Conservation (phyloP, 2,888 invertebrate species). For the Agrypnus murinus region DNA sequence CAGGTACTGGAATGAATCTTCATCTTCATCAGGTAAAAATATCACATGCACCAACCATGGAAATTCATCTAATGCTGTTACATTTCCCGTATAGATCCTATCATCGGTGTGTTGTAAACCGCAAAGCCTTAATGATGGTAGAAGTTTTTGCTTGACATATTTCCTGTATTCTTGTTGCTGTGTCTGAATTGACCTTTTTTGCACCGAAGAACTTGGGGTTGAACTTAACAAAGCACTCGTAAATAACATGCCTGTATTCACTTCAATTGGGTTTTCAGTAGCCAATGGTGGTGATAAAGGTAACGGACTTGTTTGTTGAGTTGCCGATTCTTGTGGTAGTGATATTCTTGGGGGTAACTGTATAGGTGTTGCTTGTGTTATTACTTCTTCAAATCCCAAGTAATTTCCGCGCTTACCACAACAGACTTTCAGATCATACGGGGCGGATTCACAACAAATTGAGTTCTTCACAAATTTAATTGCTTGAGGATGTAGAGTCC, state of each 20-base stretch:
- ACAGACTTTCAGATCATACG: slow-evolving; percentile 36
- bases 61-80: slow-evolving; percentile 15
- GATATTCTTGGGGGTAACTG: too few relatives aligned
- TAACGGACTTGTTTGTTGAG: too few relatives aligned
- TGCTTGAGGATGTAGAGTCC: slow-evolving; percentile 18
- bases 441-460: slow-evolving; percentile 26
- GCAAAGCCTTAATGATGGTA: slow-evolving; percentile 2
- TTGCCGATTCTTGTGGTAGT: too few relatives aligned
- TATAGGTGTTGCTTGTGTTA: too few relatives aligned
- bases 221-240: too few relatives aligned
- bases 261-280: too few relatives aligned
- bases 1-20: slow-evolving; percentile 19
- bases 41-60: slow-evolving; percentile 18
- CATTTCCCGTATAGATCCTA: not conserved
- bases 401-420: slow-evolving; percentile 11
- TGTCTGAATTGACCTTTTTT: too few relatives aligned
- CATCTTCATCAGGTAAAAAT: slow-evolving; percentile 23
- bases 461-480: slow-evolving; percentile 32
- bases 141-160: not conserved
- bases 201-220: too few relatives aligned
- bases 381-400: not conserved
- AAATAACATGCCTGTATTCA: too few relatives aligned
- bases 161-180: not conserved
- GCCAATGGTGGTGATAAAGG: too few relatives aligned
- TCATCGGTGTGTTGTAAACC: slow-evolving; percentile 12